A percentile compares a stretch with the other conserved stretches of the same genome.
Evolutionary conservation across 2,888 invertebrate species (phyloP).

Genomic region (Sesia apiformis): DNA sequence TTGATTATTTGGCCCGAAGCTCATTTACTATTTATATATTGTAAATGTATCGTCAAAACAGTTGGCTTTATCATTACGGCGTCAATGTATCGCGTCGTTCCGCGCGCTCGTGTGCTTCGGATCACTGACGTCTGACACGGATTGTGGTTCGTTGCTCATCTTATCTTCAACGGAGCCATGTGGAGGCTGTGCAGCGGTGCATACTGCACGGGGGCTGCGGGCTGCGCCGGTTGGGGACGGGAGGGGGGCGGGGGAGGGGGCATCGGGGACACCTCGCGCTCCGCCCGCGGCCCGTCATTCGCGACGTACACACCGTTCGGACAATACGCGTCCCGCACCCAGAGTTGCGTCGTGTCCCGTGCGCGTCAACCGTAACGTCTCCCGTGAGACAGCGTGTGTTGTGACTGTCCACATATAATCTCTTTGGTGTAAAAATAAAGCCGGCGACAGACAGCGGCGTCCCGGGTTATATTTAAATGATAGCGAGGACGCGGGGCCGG

Average conservation of each 20-base stretch:
- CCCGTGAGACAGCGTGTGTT: slow-evolving; percentile 42
- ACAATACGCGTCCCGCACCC: slow-evolving; percentile 24
- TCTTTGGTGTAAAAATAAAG: slow-evolving; percentile 68
- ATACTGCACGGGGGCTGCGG: slow-evolving; percentile 40
- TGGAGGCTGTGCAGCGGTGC: slow-evolving; percentile 33
- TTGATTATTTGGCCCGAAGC: slow-evolving; percentile 16
- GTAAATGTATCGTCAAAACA: slow-evolving; percentile 34
- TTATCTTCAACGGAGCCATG: slow-evolving; percentile 51
- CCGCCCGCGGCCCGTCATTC: slow-evolving; percentile 23
- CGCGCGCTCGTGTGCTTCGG: slow-evolving; percentile 25
- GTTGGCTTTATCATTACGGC: slow-evolving; percentile 39
- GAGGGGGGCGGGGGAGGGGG: slow-evolving; percentile 19
- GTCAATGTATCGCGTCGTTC: slow-evolving; percentile 55
- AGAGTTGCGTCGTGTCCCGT: slow-evolving; percentile 15
- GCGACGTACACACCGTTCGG: slow-evolving; percentile 39
- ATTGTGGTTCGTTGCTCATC: slow-evolving; percentile 21
- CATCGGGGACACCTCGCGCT: slow-evolving; percentile 14
- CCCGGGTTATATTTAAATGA: slow-evolving; percentile 72
- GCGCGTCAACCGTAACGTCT: slow-evolving; percentile 30
- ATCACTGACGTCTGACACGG: slow-evolving; percentile 31
- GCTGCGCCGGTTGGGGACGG: slow-evolving; percentile 13
- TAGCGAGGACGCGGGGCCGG: slow-evolving; percentile 56
- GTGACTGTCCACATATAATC: slow-evolving; percentile 44
- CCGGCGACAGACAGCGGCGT: slow-evolving; percentile 63
- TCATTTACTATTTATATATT: slow-evolving; percentile 33